These are phyloP conservation scores for Andrena camellia DNA, from an alignment of 2,888 invertebrate species.

Conservation along the genomic window DNA sequence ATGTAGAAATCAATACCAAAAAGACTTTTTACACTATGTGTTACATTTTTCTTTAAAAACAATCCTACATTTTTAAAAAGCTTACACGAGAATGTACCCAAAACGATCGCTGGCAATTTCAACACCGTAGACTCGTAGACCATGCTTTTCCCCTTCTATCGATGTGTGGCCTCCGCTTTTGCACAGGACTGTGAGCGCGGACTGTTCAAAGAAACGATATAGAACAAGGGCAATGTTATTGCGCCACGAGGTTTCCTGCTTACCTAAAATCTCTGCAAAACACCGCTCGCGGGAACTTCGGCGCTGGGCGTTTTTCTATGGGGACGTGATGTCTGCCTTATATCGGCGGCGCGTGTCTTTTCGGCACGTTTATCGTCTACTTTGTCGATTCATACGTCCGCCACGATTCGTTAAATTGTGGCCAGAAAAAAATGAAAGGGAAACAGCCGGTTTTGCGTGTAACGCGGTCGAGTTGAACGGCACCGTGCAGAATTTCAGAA, in stretches of 20 bases:
- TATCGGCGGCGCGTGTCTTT: neutral
- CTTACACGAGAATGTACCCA: neutral
- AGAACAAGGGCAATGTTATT: constrained; percentile 63
- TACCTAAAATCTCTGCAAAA: constrained; percentile 32
- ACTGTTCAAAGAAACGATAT: constrained; percentile 53
- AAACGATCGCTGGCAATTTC: constrained; percentile 15
- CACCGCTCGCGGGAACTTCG: neutral
- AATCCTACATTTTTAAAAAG: too few relatives aligned
- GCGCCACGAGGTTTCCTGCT: constrained; percentile 48
- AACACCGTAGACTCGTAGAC: constrained; percentile 29
- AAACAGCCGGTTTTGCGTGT: neutral
- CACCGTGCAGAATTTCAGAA: constrained; percentile 43
- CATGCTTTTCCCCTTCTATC: constrained; percentile 8
- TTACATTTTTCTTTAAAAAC: too few relatives aligned
- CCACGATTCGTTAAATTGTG: neutral
- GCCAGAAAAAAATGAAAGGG: neutral
- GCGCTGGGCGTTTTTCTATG: neutral
- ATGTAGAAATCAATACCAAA: too few relatives aligned
- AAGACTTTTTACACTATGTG: too few relatives aligned
- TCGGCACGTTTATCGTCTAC: neutral
- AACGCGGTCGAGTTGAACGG: constrained; percentile 38
- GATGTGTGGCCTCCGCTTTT: constrained; percentile 41
- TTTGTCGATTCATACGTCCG: neutral
- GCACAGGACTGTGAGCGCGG: constrained; percentile 17
- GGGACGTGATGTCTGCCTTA: neutral